Conservation (phyloP, 2,113 vertebrate species). For the Ammospiza caudacuta region DNA sequence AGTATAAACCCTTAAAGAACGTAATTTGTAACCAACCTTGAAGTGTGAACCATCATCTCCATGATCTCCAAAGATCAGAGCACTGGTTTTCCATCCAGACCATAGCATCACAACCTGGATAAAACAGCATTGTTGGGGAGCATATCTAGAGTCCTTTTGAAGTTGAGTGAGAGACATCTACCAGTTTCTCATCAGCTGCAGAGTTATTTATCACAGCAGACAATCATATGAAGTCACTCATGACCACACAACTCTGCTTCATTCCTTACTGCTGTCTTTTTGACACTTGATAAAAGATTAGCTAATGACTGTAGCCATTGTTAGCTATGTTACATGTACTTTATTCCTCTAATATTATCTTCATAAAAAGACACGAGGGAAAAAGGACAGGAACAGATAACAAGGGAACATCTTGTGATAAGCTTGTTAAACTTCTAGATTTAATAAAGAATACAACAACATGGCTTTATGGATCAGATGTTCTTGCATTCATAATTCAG, state of each 20-base stretch:
- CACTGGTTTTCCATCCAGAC: neutral
- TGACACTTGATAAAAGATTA: neutral
- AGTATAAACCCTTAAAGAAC: neutral
- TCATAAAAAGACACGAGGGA: neutral
- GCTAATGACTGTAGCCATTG: neutral
- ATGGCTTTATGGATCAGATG: neutral
- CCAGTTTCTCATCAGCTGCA: neutral
- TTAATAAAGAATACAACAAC: constrained; percentile 25
- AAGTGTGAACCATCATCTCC: neutral
- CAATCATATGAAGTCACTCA: neutral
- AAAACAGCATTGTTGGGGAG: neutral
- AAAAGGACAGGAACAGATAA: constrained; percentile 16
- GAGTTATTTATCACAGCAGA: neutral
- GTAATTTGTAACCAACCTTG: accelerated
- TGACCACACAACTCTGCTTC: neutral
- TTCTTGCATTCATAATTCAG: constrained; percentile 7
- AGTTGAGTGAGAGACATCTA: neutral
- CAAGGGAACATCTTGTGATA: neutral
- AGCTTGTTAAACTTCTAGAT: constrained; percentile 19
- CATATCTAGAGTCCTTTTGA: neutral
- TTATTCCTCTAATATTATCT: constrained; percentile 4
- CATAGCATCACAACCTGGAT: neutral
- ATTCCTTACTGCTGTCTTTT: neutral
- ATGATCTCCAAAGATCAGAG: neutral
- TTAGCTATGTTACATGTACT: neutral